phyloP scores from a whole-genome alignment of 92 coral and sea anemone genomes.

The Epizoanthus ramosus region DNA sequence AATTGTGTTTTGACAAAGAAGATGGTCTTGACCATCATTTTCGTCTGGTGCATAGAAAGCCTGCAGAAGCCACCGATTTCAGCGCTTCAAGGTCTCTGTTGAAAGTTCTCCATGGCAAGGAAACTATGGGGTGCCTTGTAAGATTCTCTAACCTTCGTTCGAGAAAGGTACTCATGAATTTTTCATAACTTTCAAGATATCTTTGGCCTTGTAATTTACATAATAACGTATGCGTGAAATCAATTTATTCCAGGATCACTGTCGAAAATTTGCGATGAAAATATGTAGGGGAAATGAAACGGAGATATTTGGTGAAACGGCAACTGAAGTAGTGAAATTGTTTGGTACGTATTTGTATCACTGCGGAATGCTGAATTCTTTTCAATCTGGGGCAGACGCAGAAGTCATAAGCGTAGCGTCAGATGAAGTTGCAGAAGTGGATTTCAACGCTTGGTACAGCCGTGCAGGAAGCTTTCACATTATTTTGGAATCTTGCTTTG shows the following conservation, averaged over 20 bases:
- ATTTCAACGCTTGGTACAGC: background rate
- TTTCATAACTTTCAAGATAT: background rate
- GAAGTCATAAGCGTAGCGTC: background rate
- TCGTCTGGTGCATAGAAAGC: background rate
- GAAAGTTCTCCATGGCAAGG: background rate
- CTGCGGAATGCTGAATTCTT: background rate
- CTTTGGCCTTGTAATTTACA: background rate
- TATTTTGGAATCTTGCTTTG: background rate
- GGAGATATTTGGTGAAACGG: background rate
- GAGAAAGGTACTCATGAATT: background rate
- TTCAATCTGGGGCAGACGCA: background rate
- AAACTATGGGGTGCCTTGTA: background rate
- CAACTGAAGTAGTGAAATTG: background rate
- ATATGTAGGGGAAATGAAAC: constrained; percentile 1
- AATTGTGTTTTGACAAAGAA: background rate
- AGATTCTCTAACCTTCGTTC: background rate
- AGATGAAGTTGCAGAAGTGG: background rate
- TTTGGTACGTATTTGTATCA: background rate
- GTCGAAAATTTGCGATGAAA: too few species aligned
- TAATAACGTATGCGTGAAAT: background rate
- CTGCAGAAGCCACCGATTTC: background rate
- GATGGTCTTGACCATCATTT: background rate
- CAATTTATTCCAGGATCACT: too few species aligned
- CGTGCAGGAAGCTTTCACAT: background rate
- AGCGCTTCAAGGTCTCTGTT: background rate